These are phyloP conservation scores for Chironomus tentans DNA, from an alignment of 2,888 invertebrate species.

Conservation along the genomic window DNA sequence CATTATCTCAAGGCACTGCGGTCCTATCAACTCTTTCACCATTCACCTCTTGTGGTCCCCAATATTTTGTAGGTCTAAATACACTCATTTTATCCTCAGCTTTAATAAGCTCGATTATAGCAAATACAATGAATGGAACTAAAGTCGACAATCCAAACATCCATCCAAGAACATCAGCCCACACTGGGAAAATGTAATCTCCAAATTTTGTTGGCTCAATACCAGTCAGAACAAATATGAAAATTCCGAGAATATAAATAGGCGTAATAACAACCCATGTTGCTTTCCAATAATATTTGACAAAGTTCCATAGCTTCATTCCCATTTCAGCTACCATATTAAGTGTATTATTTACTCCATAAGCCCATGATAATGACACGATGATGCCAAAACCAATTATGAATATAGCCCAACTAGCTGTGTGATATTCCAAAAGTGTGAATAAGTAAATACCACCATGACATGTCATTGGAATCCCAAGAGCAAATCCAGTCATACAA, in stretches of 20 bases:
- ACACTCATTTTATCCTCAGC: slow-evolving; percentile 31
- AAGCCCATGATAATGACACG: slow-evolving; percentile 55
- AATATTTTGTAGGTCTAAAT: slow-evolving; percentile 45
- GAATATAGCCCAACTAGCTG: slow-evolving; percentile 65
- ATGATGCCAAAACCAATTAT: slow-evolving; percentile 59
- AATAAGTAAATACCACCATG: slow-evolving; percentile 65
- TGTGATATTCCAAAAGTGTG: slow-evolving; percentile 65
- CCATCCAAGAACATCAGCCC: slow-evolving; percentile 62
- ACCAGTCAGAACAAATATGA: slow-evolving; percentile 61
- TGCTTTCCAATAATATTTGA: slow-evolving; percentile 58
- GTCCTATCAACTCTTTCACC: background rate
- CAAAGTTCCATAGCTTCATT: slow-evolving; percentile 52
- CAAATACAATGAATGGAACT: slow-evolving; percentile 44
- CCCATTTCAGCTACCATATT: slow-evolving; percentile 51
- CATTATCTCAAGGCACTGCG: background rate
- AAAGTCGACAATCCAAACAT: slow-evolving; percentile 61
- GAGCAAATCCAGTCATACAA: slow-evolving; percentile 55
- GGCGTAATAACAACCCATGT: slow-evolving; percentile 66
- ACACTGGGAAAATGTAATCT: slow-evolving; percentile 56
- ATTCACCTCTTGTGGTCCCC: slow-evolving; percentile 41
- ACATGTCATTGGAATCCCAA: slow-evolving; percentile 67
- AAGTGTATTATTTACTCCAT: slow-evolving; percentile 54
- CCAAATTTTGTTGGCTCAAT: slow-evolving; percentile 53
- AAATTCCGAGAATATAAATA: slow-evolving; percentile 53
- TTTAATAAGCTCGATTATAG: background rate